Evolutionary conservation across 1,140 invertebrate species (phyloP), one percentile per base, ranked within the genome.

Genomic region (Drosophila chauvacae): DNA sequence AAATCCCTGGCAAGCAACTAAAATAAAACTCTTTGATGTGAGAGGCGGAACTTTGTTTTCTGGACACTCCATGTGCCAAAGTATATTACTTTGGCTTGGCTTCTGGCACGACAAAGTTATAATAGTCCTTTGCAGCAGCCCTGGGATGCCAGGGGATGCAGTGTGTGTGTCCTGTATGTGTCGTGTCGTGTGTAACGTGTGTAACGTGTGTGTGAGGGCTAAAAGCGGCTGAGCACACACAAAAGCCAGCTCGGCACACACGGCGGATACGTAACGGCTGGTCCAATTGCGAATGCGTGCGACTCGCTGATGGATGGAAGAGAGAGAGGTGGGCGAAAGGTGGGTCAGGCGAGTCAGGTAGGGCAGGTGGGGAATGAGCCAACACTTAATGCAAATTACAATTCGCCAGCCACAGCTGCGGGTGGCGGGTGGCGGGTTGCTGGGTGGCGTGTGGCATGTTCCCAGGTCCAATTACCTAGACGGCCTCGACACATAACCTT

Each of bases 321-420:
- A 10, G 30, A 10, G 30, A 23, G 23, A 23, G 23, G 28, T 7
- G 7, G 14, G 13, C 7, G 7, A 1, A 3, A 10, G 30, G 30
- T 9, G 7, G 9, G 30, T 1, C 2, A 7, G 30, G 30, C 0
- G 10, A 2, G 55, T 10, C 23, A n/a, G 13, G 14, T 30, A 1
- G n/a, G 20, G 30, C 14, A 51, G 18, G 35, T 2, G 16, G 72
- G 23, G 13, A 59, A 44, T 65, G 82, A 82, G 83, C 71, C 83
- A 80, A 87, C 83, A 86, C 83, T 86, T 87, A 86, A 86, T 86
- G 83, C 85, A 86, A 86, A 86, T 86, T 87, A 86, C 83, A 86
- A 70, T 87, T 86, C 76, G 68, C 71, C 51, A 79, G 85, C 76
- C 83, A 53, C 78, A 81, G 48, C 51, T 35, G 61, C 61, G 58